Evolutionary conservation across 2,797 vertebrate genomes (phyloP).

Genomic region (Myoxocephalus aenaeus): DNA sequence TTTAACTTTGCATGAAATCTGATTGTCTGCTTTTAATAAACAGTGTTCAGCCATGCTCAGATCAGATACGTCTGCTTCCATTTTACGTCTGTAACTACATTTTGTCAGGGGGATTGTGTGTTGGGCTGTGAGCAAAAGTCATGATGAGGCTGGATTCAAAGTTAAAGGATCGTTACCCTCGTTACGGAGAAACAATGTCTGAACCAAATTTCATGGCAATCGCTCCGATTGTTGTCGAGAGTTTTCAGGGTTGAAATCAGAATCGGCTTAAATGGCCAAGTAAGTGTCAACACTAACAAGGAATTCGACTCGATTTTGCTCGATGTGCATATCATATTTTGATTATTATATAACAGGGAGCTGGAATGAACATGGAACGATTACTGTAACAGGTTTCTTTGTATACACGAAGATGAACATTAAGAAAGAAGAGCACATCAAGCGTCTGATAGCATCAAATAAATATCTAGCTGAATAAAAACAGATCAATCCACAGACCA

Average conservation of each 20-base stretch:
- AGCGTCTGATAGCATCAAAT: too few species aligned
- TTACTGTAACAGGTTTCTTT: too few species aligned
- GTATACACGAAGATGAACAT: too few species aligned
- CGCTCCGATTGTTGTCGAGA: fast-evolving
- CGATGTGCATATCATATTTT: too few species aligned
- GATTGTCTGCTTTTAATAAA: neutral
- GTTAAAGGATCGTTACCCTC: neutral
- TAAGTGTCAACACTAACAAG: neutral
- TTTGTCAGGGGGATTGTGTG: neutral
- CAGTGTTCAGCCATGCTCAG: neutral
- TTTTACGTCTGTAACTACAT: neutral
- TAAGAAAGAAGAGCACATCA: too few species aligned
- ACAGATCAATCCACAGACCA: too few species aligned
- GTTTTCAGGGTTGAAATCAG: neutral
- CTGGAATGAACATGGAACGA: too few species aligned
- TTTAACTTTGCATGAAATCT: neutral
- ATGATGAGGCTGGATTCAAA: neutral
- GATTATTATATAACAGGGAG: too few species aligned
- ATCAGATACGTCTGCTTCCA: neutral
- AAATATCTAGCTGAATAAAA: too few species aligned
- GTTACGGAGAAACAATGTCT: neutral
- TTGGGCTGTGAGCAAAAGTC: neutral
- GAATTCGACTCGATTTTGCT: neutral
- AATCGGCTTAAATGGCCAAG: neutral
- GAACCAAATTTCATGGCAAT: neutral